phyloP scores from a whole-genome alignment of 2,113 vertebrate genomes.

The Hypocryptadius cinnamomeus region DNA sequence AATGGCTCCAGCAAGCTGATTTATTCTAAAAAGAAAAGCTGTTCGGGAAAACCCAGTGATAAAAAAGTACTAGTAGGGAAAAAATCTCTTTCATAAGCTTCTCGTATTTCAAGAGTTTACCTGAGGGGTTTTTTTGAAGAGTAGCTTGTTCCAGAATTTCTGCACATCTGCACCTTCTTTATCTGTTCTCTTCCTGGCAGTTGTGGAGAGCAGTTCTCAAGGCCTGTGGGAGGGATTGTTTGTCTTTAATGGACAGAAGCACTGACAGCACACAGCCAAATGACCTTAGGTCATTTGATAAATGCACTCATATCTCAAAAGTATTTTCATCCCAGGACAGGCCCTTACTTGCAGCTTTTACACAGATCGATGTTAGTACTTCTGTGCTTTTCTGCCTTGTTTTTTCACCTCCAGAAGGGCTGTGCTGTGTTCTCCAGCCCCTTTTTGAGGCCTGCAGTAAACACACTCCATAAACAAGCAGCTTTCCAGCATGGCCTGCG shows the following conservation, averaged over 20 bases:
- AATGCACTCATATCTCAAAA: neutral
- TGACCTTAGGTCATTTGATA: neutral
- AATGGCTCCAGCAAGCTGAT: conserved; percentile 12
- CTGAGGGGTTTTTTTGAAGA: neutral
- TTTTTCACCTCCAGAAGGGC: neutral
- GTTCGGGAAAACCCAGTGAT: neutral
- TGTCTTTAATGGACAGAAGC: neutral
- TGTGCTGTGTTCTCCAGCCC: neutral
- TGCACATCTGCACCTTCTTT: neutral
- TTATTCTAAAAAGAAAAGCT: conserved; percentile 34
- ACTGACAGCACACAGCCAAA: neutral
- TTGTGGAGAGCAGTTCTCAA: neutral
- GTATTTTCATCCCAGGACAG: neutral
- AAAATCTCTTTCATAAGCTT: neutral
- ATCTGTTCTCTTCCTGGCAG: neutral
- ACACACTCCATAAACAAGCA: too few relatives aligned
- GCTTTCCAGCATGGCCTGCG: neutral
- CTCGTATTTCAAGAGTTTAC: neutral
- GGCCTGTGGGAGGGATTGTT: neutral
- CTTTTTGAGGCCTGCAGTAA: neutral
- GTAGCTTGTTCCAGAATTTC: neutral
- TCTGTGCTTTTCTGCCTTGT: neutral
- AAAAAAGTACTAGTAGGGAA: neutral
- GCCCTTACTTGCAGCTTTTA: neutral
- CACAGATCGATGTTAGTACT: neutral